Percentiles rank a stretch among this genome's conserved stretches.
Conservation (phyloP, 2,888 invertebrate species). For the Cheilosia impressa region DNA sequence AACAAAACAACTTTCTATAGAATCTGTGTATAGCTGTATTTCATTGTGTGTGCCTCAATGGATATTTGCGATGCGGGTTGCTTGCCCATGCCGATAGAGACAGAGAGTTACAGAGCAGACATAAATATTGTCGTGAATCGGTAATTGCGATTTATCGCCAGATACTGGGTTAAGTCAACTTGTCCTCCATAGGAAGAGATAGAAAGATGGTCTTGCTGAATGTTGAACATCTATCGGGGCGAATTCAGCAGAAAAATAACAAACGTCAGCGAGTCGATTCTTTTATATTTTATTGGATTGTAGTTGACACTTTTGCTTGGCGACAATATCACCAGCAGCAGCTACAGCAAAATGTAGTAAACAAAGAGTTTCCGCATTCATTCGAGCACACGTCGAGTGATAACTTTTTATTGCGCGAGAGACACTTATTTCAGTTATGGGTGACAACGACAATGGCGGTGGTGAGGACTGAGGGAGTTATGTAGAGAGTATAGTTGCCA, state of each 20-base stretch:
- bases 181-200: constrained; percentile 32
- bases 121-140: constrained; percentile 69
- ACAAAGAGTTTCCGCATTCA: constrained; percentile 75
- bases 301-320: constrained; percentile 71
- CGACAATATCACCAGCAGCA: constrained; percentile 16
- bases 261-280: constrained; percentile 31
- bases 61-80: neutral
- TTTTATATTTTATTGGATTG: constrained; percentile 59
- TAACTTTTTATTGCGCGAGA: constrained; percentile 63
- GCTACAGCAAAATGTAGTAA: constrained; percentile 47
- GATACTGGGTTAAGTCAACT: constrained; percentile 71
- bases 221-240: neutral
- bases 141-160: constrained; percentile 70
- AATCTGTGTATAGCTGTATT: constrained; percentile 29
- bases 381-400: constrained; percentile 57
- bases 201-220: constrained; percentile 22
- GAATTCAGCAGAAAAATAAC: constrained; percentile 19
- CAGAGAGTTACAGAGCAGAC: neutral
- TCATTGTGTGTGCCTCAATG: constrained; percentile 24
- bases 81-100: neutral
- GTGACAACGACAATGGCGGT: neutral
- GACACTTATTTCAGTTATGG: constrained; percentile 37
- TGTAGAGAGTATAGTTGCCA: neutral
- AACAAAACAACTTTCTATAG: constrained; percentile 73
- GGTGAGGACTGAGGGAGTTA: neutral